phyloP scores from a whole-genome alignment of 2,113 vertebrate genomes.

The Balaeniceps rex region DNA sequence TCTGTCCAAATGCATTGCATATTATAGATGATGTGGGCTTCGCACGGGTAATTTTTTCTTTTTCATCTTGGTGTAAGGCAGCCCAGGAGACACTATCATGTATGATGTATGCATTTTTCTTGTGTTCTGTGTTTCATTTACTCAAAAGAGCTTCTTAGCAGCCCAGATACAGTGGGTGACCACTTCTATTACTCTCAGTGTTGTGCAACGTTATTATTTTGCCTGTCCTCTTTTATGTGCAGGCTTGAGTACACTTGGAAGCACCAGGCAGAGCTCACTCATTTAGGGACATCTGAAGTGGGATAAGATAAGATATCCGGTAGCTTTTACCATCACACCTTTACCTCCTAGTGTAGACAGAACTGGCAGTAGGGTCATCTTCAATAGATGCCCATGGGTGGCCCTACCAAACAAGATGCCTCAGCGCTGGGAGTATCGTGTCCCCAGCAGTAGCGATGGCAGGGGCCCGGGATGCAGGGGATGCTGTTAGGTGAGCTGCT shows the following conservation, averaged over 20 bases:
- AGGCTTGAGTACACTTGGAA: not conserved
- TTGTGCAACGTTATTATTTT: not conserved
- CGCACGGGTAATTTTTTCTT: not conserved
- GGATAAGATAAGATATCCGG: not conserved
- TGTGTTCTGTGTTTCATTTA: not conserved
- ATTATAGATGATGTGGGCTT: not conserved
- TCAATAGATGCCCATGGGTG: not conserved
- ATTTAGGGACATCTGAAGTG: not conserved
- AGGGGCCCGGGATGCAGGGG: not conserved
- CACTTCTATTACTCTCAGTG: not conserved
- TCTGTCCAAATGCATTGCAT: not conserved
- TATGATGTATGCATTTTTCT: not conserved
- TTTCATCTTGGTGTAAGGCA: not conserved
- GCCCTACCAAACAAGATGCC: not conserved
- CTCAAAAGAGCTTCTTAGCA: not conserved
- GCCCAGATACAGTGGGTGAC: not conserved
- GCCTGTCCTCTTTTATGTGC: not conserved
- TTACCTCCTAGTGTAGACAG: not conserved
- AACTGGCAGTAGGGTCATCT: not conserved
- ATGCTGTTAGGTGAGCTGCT: not conserved
- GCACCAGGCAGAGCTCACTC: not conserved
- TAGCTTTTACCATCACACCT: not conserved
- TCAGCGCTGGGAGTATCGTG: not conserved
- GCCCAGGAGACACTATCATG: not conserved
- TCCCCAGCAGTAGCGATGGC: not conserved